Evolutionary conservation across 1,140 invertebrate genomes (phyloP), one percentile per base, ranked within the genome.

Genomic region (Bombus confusus): DNA sequence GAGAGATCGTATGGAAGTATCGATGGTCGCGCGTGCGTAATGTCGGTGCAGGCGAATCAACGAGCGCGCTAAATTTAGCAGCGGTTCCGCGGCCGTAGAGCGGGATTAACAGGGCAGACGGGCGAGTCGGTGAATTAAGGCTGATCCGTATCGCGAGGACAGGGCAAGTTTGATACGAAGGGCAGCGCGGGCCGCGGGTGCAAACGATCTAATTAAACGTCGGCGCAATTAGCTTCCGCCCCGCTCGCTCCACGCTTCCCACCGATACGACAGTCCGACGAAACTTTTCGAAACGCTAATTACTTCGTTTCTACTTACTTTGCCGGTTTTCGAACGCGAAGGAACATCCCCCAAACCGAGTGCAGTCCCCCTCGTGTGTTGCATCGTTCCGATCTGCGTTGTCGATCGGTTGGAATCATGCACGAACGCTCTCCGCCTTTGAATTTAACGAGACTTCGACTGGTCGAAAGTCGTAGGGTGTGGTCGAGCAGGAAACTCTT

Each of bases 81-180:
- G 74, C 37, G 69, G 47, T 52, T 52, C 47, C 47, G 47, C 47
- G 47, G 47, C 47, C 47, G 47, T 22, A 52, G 6, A 90, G 57
- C 74, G 80, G 78, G 84, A 90, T 88, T 86, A 90, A 91, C 83
- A 73, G 80, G 71, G 86, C 73, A 82, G 88, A 77, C 78, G 34
- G 25, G 25, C 22, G 80, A 72, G 76, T 18, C 85, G 79, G 66
- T 78, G 88, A 90, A 90, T 90, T 90, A 90, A 90, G 83, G 88
- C 83, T 81, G 88, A 90, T 90, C 74, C 80, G 74, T 90, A 90
- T 90, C 89, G 85, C 72, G 75, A 90, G 89, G 87, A 87, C 79
- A 87, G 75, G 69, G 69, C 79, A 89, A 88, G 81, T 90, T 90
- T 82, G 78, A 80, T 85, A 81, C 86, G 88, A 81, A 87, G 88